phyloP scores from a whole-genome alignment of 2,888 invertebrate species.

The Pteria penguin region DNA sequence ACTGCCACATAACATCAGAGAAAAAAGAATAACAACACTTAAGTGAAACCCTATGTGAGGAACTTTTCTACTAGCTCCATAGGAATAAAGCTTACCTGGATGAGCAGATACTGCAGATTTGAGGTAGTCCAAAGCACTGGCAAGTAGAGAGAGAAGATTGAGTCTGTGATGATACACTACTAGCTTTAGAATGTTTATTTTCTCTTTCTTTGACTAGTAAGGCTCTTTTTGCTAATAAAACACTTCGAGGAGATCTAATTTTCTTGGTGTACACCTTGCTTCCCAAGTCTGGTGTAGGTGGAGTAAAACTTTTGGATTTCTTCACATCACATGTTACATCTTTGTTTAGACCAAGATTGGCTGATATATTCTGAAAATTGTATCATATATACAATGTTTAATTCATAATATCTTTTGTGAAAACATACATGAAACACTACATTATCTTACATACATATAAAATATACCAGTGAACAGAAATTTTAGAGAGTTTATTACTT shows the following conservation, averaged over 20 bases:
- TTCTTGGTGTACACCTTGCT: conserved; percentile 53
- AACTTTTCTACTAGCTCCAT: too few species aligned
- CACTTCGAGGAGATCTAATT: conserved; percentile 67
- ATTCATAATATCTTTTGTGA: too few species aligned
- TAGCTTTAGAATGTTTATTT: conserved; percentile 12
- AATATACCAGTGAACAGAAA: too few species aligned
- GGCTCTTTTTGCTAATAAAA: conserved; percentile 67
- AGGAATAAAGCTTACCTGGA: conserved; percentile 83
- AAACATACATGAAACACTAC: too few species aligned
- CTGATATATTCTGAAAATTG: background rate
- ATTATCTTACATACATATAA: too few species aligned
- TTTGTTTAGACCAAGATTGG: background rate
- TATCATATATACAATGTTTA: too few species aligned
- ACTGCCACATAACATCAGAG: too few species aligned
- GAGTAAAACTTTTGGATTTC: conserved; percentile 46
- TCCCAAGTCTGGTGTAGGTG: conserved; percentile 53
- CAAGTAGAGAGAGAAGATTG: conserved; percentile 80
- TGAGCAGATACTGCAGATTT: conserved; percentile 86
- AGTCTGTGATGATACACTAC: conserved; percentile 8
- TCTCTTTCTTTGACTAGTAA: conserved; percentile 59
- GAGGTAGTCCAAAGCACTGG: conserved; percentile 85
- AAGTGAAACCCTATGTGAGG: too few species aligned
- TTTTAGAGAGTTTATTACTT: too few species aligned
- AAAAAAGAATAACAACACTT: too few species aligned
- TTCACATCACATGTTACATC: background rate